Evolutionary conservation across 2,113 vertebrate genomes (phyloP), one percentile per base, ranked within the genome.

Genomic region (Chrysochloris asiatica): DNA sequence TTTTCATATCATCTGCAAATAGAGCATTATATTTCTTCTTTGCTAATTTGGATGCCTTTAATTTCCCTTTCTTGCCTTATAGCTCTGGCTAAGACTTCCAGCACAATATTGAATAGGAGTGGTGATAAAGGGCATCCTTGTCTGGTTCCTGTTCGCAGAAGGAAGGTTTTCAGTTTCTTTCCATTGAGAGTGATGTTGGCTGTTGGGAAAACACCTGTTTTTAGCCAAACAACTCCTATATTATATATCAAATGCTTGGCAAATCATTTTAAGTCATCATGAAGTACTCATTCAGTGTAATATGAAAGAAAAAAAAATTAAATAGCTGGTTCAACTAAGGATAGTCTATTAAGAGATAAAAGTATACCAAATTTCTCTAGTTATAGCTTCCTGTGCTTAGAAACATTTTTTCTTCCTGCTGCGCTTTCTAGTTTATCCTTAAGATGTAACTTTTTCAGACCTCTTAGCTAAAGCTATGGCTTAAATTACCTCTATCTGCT

Each of bases 401-500:
- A 75, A 83, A 47, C n/a, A 38, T 41, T 72, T 43, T 38, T 84
- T 59, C 48, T 48, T 59, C 28, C 41, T 61, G 17, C 56, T 2
- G 4, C 14, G 6, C 63, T 78, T 56, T 89, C 89, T 87, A 82
- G 10, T 85, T 91, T 92, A 90, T 86, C 81, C 93, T 94, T 90
- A 71, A 50, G 91, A 93, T 47, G n/a, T 50, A 61, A 77, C 22
- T 48, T 19, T 50, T 63, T 50, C 36, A 59, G 81, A 8, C 22
- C 30, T 86, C 9, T 54, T 79, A 54, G 28, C 63, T 83, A 76
- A 81, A 73, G 48, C 41, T 69, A 7, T 52, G 77, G 78, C 77
- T 80, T 71, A 59, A 90, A 63, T 92, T 69, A 93, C 75, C 48
- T 56, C 19, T 85, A 52, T 88, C 82, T 95, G n/a, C 81, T 95